Base-by-base conservation (phyloP, 2,797 vertebrate species). In the Diceros bicornis region DNA sequence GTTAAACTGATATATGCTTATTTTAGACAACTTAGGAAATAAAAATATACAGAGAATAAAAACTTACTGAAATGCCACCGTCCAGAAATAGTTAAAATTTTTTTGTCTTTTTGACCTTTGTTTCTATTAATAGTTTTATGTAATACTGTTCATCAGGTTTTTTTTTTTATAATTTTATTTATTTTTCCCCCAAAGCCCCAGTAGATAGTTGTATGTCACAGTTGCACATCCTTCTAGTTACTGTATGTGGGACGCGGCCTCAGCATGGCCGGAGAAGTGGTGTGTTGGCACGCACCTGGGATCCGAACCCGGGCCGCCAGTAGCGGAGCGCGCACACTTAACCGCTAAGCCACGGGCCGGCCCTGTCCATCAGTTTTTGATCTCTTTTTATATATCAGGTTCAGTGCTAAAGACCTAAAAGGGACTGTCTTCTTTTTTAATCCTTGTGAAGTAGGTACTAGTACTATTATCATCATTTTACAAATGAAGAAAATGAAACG, bases 401-500 rank as follows among this genome's bases (percentile, higher is more conserved):
- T 47, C 7, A 90, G 79, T 68, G 10, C 71, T 84, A 75, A 77
- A 61, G 75, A 61, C 6, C 25, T 57, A 78, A 59, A 41, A n/a
- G 71, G 10, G n/a, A 47, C 62, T 59, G n/a, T 69, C 44, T 23
- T 90, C 89, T 91, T 84, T 90, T 92, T 91, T 84, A 89, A 74
- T 93, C 32, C 41, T 83, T 68, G 44, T 59, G 23, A 95, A 50
- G 62, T 72, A 47, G 29, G 9, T 74, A 81, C 12, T 71, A 27
- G 18, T 69, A 77, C 20, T 79, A 20, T 32, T 72, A 50, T 88
- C 16, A 64, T 62, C 55, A 69, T 89, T 83, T 93, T 83, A 57
- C 68, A 94, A 84, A 55, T 71, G 37, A 94, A 25, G n/a, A 94
- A 55, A 92, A 75, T 82, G 44, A 89, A 71, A 79, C 20, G 77